Percentiles rank a stretch among this genome's conserved stretches.
phyloP scores from a whole-genome alignment of 1,140 invertebrate species.

The Brachionus manjavacas region DNA sequence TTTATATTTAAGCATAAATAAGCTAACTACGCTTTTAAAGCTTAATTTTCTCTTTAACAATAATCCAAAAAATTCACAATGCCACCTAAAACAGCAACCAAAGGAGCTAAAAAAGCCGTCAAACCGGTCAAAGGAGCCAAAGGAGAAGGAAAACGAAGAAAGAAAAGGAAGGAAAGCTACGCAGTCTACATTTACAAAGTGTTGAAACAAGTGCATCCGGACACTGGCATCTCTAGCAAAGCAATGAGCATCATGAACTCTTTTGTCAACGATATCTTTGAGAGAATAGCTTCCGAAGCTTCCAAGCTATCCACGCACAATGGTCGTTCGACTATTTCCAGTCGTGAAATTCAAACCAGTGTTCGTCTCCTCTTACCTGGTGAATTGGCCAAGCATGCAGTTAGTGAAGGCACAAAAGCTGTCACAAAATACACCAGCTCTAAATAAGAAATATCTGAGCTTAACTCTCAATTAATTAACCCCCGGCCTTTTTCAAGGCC shows the following conservation, averaged over 20 bases:
- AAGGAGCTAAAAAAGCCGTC: not conserved
- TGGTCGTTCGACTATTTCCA: conserved; percentile 58
- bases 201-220: conserved; percentile 67
- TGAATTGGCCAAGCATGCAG: conserved; percentile 64
- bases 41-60: too few relatives aligned
- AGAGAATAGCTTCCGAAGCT: conserved; percentile 55
- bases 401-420: conserved; percentile 63
- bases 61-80: not conserved
- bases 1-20: too few relatives aligned
- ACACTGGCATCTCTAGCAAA: conserved; percentile 64
- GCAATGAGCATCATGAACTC: conserved; percentile 56
- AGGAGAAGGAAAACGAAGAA: not conserved
- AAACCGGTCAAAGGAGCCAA: not conserved
- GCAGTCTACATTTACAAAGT: conserved; percentile 67
- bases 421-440: conserved; percentile 57
- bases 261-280: conserved; percentile 58
- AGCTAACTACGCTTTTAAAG: too few relatives aligned
- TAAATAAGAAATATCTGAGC: not conserved
- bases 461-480: not conserved
- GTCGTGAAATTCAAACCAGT: conserved; percentile 64
- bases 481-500: conserved; percentile 35
- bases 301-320: conserved; percentile 54
- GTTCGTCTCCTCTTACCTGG: conserved; percentile 63
- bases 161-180: not conserved
- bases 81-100: not conserved